phyloP scores from a whole-genome alignment of 2,888 invertebrate species.

The Spicauda simplicius region DNA sequence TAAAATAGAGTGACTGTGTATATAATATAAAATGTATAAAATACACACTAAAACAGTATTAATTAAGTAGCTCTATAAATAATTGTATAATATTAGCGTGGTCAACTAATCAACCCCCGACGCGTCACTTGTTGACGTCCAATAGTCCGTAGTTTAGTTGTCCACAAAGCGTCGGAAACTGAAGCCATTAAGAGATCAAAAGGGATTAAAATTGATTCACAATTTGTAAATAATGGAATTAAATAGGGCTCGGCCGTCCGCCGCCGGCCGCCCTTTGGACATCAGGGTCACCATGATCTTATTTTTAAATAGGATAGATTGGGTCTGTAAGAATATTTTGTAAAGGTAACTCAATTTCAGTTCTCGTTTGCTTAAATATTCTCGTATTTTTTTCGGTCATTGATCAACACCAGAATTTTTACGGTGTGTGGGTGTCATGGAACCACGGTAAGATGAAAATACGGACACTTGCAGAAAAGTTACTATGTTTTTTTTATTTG shows the following conservation, averaged over 20 bases:
- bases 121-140: conserved; percentile 13
- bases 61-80: background rate
- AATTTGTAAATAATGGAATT: conserved; percentile 36
- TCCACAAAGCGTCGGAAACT: conserved; percentile 21
- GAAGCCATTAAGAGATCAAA: conserved; percentile 34
- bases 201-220: conserved; percentile 35
- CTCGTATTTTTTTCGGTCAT: too few species aligned
- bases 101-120: background rate
- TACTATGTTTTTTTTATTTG: too few species aligned
- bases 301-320: background rate
- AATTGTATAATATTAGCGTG: background rate
- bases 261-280: conserved; percentile 9
- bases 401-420: too few species aligned
- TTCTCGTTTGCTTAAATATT: too few species aligned
- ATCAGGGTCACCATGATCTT: background rate
- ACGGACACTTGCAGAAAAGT: too few species aligned
- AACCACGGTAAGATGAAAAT: too few species aligned
- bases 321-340: too few species aligned
- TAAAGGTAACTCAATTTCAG: too few species aligned
- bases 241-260: conserved; percentile 17
- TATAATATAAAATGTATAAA: too few species aligned
- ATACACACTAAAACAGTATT: background rate
- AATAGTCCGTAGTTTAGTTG: conserved; percentile 3
- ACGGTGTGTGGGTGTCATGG: too few species aligned
- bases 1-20: too few species aligned